Percentiles rank a stretch among this genome's conserved stretches.
phyloP scores from a whole-genome alignment of 92 coral and sea anemone species.

The Parazoanthus darwini region DNA sequence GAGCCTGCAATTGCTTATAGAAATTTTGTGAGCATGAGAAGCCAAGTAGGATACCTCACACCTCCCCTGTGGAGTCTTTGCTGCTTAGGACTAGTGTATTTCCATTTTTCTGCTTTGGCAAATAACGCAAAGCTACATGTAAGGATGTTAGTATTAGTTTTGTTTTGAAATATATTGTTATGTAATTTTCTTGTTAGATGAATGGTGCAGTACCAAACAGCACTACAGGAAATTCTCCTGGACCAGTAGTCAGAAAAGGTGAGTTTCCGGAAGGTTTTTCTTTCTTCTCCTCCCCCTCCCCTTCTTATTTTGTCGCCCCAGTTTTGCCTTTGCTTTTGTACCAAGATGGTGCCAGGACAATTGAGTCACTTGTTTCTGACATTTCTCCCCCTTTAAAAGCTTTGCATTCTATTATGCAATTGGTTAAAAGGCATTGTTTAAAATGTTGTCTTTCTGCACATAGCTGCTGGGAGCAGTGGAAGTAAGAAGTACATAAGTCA shows the following conservation, averaged over 20 bases:
- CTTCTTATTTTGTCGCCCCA: too few relatives aligned
- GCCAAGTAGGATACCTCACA: too few relatives aligned
- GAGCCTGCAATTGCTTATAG: too few relatives aligned
- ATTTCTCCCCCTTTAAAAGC: too few relatives aligned
- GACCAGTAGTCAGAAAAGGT: constrained; percentile 7
- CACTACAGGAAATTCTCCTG: constrained; percentile 11
- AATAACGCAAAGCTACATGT: not conserved
- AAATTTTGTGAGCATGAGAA: too few relatives aligned
- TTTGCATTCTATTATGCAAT: too few relatives aligned
- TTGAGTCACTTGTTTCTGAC: too few relatives aligned
- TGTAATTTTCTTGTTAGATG: not conserved
- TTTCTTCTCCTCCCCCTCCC: too few relatives aligned
- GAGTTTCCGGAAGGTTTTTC: not conserved
- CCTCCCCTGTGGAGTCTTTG: too few relatives aligned
- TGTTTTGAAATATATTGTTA: not conserved
- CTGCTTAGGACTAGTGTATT: too few relatives aligned
- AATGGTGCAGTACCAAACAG: constrained; percentile 10
- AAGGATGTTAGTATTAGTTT: not conserved
- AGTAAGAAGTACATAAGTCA: constrained; percentile 65
- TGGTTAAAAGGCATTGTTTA: not conserved
- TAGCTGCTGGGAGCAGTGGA: not conserved
- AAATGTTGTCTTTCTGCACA: not conserved
- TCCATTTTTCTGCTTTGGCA: not conserved
- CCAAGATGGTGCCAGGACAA: too few relatives aligned
- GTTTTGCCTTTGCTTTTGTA: too few relatives aligned